phyloP scores from a whole-genome alignment of 1,140 invertebrate species.

The Oncopodura yosiiana region DNA sequence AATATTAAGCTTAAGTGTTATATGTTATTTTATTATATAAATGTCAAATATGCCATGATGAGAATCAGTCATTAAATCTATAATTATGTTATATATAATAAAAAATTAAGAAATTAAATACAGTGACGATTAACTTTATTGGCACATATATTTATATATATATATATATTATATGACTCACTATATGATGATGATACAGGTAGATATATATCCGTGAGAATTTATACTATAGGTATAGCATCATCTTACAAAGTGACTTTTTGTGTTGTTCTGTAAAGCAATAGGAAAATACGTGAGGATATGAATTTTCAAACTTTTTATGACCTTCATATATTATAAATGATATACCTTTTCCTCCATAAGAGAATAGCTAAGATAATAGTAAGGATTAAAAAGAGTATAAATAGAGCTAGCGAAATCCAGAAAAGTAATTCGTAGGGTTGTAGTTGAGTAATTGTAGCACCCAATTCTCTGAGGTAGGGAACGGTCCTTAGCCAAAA shows the following conservation, averaged over 20 bases:
- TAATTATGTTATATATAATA: no score
- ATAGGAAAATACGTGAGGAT: not conserved
- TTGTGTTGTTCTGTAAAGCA: not conserved
- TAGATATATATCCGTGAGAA: no score
- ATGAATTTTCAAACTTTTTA: not conserved
- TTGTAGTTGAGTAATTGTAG: constrained; percentile 15
- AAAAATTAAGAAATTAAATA: no score
- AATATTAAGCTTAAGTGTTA: no score
- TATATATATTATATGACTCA: no score
- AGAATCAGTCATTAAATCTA: no score
- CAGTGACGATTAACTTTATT: no score
- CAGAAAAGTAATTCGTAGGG: constrained; percentile 24
- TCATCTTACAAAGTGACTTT: not conserved
- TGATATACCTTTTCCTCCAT: constrained; percentile 22
- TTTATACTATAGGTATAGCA: no score
- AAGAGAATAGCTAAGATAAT: constrained; percentile 18
- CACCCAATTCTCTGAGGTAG: constrained; percentile 19
- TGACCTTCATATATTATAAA: not conserved
- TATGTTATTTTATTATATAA: no score
- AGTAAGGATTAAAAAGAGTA: constrained; percentile 27
- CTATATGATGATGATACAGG: no score
- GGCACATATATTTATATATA: no score
- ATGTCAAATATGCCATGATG: no score
- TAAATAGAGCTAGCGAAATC: constrained; percentile 25
- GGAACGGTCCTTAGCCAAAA: constrained; percentile 33